Conservation (phyloP, 2,888 invertebrate species). For the Lydus trimaculatus region DNA sequence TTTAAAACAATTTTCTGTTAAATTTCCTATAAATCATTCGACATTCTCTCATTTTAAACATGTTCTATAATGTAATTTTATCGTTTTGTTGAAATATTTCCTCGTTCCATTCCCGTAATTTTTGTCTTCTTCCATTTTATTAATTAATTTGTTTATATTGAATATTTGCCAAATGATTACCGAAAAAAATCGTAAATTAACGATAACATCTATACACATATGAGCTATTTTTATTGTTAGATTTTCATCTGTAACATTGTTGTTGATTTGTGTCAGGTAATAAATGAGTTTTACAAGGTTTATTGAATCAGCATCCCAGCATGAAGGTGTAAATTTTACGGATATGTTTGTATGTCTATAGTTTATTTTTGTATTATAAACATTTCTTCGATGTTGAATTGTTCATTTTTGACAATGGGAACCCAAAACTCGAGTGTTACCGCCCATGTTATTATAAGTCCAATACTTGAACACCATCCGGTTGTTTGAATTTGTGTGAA, state of each 20-base stretch:
- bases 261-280: slow-evolving; percentile 7
- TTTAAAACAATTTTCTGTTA: not conserved
- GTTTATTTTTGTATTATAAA: slow-evolving; percentile 30
- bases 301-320: slow-evolving; percentile 11
- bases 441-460: slow-evolving; percentile 36
- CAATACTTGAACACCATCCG: slow-evolving; percentile 34
- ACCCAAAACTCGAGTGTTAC: slow-evolving; percentile 32
- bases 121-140: not conserved
- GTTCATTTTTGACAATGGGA: slow-evolving; percentile 32
- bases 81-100: slow-evolving; percentile 30
- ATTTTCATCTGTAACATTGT: not conserved
- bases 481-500: slow-evolving; percentile 25
- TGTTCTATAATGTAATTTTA: slow-evolving; percentile 30
- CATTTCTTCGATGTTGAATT: slow-evolving; percentile 29
- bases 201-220: not conserved
- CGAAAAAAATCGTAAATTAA: not conserved
- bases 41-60: slow-evolving; percentile 24
- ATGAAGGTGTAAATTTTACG: slow-evolving; percentile 26
- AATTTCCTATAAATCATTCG: slow-evolving; percentile 25
- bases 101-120: slow-evolving; percentile 17
- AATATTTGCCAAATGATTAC: not conserved
- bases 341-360: slow-evolving; percentile 19
- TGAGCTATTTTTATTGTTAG: not conserved
- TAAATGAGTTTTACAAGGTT: not conserved
- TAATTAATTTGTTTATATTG: not conserved